A percentile compares a stretch with the other conserved stretches of the same genome.
Evolutionary conservation across 1,140 invertebrate genomes (phyloP).

Genomic region (Lasioglossum baleicum): DNA sequence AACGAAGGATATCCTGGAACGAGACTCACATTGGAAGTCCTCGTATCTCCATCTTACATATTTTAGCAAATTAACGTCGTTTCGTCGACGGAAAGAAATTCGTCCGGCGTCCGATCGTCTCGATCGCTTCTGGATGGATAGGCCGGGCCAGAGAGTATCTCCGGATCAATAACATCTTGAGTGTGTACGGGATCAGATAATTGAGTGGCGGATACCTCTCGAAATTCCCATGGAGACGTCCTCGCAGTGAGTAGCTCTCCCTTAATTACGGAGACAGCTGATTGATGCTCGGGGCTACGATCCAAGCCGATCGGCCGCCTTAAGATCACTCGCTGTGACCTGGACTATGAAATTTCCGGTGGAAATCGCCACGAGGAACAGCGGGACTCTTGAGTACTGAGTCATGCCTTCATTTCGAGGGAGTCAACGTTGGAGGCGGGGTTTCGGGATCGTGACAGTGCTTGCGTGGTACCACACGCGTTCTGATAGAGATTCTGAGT

Average conservation of each 20-base stretch:
- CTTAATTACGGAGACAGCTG: constrained; percentile 59
- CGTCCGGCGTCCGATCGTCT: background rate
- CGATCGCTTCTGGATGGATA: constrained; percentile 10
- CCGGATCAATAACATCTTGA: constrained; percentile 57
- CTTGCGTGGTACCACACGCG: too few species aligned
- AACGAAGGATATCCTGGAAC: too few species aligned
- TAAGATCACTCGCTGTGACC: constrained; percentile 59
- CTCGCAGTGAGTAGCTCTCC: constrained; percentile 55
- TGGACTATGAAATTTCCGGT: constrained; percentile 62
- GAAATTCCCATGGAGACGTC: constrained; percentile 66
- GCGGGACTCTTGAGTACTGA: too few species aligned
- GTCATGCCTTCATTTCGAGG: background rate
- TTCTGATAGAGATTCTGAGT: too few species aligned
- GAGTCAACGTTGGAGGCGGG: too few species aligned
- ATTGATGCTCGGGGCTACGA: constrained; percentile 61
- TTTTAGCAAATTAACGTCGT: too few species aligned
- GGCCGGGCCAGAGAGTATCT: background rate
- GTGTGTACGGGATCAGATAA: constrained; percentile 57
- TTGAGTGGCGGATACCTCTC: constrained; percentile 64
- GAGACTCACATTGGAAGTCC: too few species aligned
- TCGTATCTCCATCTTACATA: too few species aligned
- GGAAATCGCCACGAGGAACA: constrained; percentile 23
- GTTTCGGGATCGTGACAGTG: background rate
- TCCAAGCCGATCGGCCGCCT: constrained; percentile 46
- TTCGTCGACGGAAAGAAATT: background rate